Conservation (phyloP, 2,113 vertebrate species). For the Odocoileus hemionus region DNA sequence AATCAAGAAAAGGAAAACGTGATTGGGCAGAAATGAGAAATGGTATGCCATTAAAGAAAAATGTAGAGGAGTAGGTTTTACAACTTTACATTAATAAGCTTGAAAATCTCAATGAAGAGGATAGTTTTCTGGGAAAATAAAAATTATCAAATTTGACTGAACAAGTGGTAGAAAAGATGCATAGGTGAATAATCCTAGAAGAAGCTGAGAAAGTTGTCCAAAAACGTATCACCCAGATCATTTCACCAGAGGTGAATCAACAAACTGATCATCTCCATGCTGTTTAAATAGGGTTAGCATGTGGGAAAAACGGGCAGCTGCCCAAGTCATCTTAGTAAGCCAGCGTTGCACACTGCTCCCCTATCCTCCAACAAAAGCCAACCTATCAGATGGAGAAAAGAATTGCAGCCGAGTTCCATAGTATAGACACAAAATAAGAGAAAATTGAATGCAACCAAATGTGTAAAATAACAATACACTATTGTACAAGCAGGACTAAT, state of each 20-base stretch:
- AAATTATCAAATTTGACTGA: neutral
- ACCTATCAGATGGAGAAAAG: neutral
- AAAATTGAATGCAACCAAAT: neutral
- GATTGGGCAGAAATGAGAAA: constrained; percentile 25
- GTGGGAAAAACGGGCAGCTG: neutral
- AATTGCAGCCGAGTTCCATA: neutral
- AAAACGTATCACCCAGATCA: neutral
- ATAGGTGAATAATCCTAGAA: neutral
- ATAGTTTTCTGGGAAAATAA: constrained; percentile 24
- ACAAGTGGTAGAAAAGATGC: neutral
- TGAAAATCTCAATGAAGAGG: constrained; percentile 26
- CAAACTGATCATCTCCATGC: neutral
- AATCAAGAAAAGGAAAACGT: constrained; percentile 43
- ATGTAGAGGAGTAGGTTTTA: constrained; percentile 20
- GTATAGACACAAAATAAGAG: constrained; percentile 18
- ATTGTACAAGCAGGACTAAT: neutral
- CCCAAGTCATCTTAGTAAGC: neutral
- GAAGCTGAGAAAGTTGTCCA: neutral
- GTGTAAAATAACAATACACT: neutral
- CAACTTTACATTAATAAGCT: constrained; percentile 44
- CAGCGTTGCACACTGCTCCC: neutral
- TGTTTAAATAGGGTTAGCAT: neutral
- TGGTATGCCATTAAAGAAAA: constrained; percentile 35
- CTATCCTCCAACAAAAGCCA: neutral
- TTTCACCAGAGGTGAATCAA: neutral